A percentile compares a stretch with the other conserved stretches of the same genome.
These are phyloP conservation scores for Creontiades dilutus DNA, from an alignment of 2,888 invertebrate species.

Conservation along the genomic window DNA sequence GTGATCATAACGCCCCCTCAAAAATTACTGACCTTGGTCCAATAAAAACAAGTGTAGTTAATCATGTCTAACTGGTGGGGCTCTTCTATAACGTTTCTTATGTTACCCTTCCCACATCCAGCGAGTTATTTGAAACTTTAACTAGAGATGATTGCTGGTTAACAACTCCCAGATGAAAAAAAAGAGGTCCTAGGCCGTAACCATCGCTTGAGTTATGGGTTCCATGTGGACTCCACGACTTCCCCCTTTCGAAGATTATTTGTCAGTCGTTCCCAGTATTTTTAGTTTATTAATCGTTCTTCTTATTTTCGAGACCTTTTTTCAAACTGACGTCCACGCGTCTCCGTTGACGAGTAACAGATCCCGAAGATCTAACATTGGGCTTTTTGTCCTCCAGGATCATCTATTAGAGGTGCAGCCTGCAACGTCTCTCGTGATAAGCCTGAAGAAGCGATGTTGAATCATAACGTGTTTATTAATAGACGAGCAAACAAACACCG, in stretches of 20 bases:
- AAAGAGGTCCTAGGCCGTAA: constrained; percentile 31
- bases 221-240: constrained; percentile 49
- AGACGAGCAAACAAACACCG: not conserved
- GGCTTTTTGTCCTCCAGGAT: constrained; percentile 19
- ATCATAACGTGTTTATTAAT: constrained; percentile 12
- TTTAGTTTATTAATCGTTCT: constrained; percentile 63
- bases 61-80: not conserved
- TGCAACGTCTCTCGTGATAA: not conserved
- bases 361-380: not conserved
- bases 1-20: not conserved
- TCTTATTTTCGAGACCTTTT: constrained; percentile 9
- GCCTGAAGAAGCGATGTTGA: not conserved
- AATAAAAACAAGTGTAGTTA: constrained; percentile 22
- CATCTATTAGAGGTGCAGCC: constrained; percentile 28
- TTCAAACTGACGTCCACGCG: constrained; percentile 31
- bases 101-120: constrained; percentile 11
- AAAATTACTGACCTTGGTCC: constrained; percentile 29
- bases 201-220: constrained; percentile 52
- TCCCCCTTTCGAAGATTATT: constrained; percentile 55
- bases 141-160: constrained; percentile 65
- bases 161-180: constrained; percentile 62
- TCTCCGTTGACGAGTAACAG: constrained; percentile 19
- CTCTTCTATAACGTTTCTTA: constrained; percentile 21
- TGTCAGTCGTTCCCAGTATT: constrained; percentile 59
- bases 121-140: constrained; percentile 46